Conservation (phyloP, 2,113 vertebrate genomes). For the pig (Sus scrofa) region T2T-Sscrofa CM000818.6:79839501-79840000, state of each 20-base stretch:
- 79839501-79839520: neutral
- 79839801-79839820: neutral
- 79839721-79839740: neutral
- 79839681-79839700: neutral
- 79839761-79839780: neutral
- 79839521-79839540: neutral
- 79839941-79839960: neutral
- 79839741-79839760: neutral
- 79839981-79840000: neutral
- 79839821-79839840: neutral
- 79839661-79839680: neutral
- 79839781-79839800: neutral
- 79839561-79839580: neutral
- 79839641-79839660: too few relatives aligned
- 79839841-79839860: neutral
- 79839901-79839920: neutral
- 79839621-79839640: neutral
- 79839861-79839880: accelerated
- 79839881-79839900: neutral
- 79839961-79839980: neutral
- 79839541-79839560: neutral
- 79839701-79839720: neutral
- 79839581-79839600: neutral
- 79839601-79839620: neutral
- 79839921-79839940: neutral